Conservation (phyloP, 2,113 vertebrate genomes). For the Mobula hypostoma region DNA sequence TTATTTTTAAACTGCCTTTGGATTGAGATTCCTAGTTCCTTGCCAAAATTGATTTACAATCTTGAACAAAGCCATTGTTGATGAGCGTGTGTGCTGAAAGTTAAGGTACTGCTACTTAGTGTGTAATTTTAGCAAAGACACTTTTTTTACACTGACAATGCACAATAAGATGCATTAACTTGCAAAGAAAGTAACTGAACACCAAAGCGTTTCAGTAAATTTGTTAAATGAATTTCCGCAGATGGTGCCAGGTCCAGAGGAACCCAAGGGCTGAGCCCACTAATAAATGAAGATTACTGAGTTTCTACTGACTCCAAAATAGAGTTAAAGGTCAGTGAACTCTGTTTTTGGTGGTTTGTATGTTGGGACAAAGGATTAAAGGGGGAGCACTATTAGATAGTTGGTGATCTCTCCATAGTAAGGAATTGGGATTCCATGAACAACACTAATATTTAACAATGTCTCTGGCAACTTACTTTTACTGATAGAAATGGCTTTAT, state of each 20-base stretch:
- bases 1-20: conserved; percentile 1
- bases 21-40: too few relatives aligned
- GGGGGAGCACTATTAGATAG: not conserved
- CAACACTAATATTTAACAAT: not conserved
- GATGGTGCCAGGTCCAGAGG: not conserved
- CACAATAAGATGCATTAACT: not conserved
- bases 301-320: not conserved
- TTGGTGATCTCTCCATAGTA: not conserved
- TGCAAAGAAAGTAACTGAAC: not conserved
- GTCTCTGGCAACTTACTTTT: not conserved
- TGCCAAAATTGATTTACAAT: conserved; percentile 16
- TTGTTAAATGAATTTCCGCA: not conserved
- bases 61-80: not conserved
- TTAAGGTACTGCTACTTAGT: not conserved
- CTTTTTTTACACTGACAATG: not conserved
- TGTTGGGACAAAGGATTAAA: not conserved
- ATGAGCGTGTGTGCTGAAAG: conserved; percentile 3
- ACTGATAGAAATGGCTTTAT: not conserved
- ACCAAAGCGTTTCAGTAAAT: not conserved
- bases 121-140: not conserved
- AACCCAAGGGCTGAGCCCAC: not conserved
- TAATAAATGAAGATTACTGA: not conserved
- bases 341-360: not conserved
- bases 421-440: not conserved
- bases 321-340: not conserved